A percentile compares a stretch with the other conserved stretches of the same genome.
Conservation (phyloP, 2,797 vertebrate species). For the Hoplostethus atlanticus region DNA sequence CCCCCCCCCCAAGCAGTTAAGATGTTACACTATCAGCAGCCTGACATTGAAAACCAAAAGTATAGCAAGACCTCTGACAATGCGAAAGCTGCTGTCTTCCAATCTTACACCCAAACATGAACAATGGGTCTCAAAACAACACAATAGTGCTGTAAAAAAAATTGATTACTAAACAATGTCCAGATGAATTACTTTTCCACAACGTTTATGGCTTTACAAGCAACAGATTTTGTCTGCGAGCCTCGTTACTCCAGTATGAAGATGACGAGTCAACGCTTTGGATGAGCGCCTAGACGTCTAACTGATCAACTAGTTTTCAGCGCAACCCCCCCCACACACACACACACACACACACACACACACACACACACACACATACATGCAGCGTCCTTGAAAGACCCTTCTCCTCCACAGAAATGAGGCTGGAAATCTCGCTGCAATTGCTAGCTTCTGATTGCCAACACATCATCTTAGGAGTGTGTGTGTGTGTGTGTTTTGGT, state of each 20-base stretch:
- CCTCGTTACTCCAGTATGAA: not conserved
- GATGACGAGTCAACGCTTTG: not conserved
- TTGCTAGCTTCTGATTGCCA: conserved; percentile 19
- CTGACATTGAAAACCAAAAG: no score
- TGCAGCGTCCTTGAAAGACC: conserved; percentile 13
- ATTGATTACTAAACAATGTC: no score
- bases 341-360: not conserved
- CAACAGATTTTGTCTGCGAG: no score
- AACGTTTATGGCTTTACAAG: no score
- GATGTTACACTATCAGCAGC: no score
- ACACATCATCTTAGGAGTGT: conserved; percentile 22
- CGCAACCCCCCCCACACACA: not conserved
- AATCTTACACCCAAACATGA: no score
- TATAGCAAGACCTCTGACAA: no score
- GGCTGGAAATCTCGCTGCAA: conserved; percentile 17
- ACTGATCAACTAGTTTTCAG: not conserved
- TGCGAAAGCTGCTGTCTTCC: no score
- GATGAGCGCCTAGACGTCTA: not conserved
- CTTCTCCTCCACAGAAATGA: conserved; percentile 5
- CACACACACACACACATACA: not conserved
- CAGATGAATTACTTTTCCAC: no score
- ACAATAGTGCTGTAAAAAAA: not conserved
- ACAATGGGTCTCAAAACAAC: no score
- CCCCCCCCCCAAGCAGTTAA: no score
- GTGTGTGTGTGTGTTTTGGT: conserved; percentile 10